Base-by-base conservation (phyloP, 2,113 vertebrate genomes). In the Himantopus leucocephalus region DNA sequence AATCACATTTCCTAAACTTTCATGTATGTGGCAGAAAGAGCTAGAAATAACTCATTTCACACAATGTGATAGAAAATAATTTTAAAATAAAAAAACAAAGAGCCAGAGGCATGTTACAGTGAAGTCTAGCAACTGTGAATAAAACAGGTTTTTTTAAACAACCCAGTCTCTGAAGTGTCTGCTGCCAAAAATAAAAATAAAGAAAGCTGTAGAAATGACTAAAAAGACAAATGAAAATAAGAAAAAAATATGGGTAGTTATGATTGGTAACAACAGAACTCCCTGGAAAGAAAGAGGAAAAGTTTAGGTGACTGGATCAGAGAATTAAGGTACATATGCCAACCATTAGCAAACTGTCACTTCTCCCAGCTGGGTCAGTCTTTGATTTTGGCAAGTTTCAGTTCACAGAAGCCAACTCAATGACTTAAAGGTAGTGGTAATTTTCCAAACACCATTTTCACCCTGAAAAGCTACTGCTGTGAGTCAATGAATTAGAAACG, bases 111-210 rank as follows among this genome's bases (percentile, higher is more conserved):
- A 56, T 45, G 43, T 76, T 94, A 56, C 62, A 56, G 23, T 52
- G 41, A 93, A 90, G 70, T 91, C 80, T 93, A 94, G 41, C 64
- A 95, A 83, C 45, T 66, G 35, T 50, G 56, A 91, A 93, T 64
- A 93, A 90, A 97, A 72, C 3, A 62, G 10, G 1, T 4, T 85
- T 88, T 95, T 93, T 72, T 4, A 72, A 92, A 88, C n/a, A 75
- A 59, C 4, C 3, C 20, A 50, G 41, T 30, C 66, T 79, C 67
- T 90, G 74, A 94, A 85, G 52, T 48, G 27, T 47, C 80, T 90
- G 58, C 34, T 85, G 48, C 73, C 53, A 85, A 87, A 94, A 92
- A 70, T 48, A 78, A 24, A 88, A 59, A 94, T 37, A 92, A 71
- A 86, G 8, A 1, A 87, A 83, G 55, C 26, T 58, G 22, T 29